Conservation (phyloP, 2,797 vertebrate genomes). For the Centropyge bicolor region DNA sequence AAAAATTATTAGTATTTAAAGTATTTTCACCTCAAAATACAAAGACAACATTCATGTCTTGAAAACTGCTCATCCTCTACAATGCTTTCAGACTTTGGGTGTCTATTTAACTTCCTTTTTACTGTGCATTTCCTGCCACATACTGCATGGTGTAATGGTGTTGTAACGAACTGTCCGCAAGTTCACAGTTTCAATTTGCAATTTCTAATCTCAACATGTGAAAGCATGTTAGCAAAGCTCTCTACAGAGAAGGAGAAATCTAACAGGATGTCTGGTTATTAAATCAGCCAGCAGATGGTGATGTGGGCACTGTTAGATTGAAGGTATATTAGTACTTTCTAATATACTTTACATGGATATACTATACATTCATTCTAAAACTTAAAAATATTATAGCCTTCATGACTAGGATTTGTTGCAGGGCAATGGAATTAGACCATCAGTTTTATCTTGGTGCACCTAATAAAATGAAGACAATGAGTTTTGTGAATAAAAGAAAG, state of each 20-base stretch:
- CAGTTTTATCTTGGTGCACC: no score
- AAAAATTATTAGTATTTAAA: no score
- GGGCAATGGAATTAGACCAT: no score
- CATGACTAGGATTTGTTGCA: neutral
- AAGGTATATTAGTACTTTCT: neutral
- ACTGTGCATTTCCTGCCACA: neutral
- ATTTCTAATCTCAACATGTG: neutral
- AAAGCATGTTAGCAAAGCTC: neutral
- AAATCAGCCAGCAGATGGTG: conserved; percentile 53
- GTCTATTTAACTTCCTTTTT: neutral
- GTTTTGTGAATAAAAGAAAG: neutral
- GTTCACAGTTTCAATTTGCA: neutral
- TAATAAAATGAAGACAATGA: neutral
- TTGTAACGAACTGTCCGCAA: neutral
- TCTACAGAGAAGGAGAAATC: neutral
- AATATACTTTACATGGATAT: neutral
- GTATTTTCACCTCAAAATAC: neutral
- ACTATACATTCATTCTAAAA: neutral
- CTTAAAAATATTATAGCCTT: neutral
- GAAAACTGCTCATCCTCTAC: neutral
- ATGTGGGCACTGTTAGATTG: conserved; percentile 12
- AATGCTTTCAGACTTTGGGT: neutral
- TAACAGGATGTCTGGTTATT: neutral
- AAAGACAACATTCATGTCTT: neutral
- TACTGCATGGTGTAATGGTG: neutral